Percentiles rank a stretch among this genome's conserved stretches.
Evolutionary conservation across 2,888 invertebrate genomes (phyloP).

Genomic region (Myathropa florea): DNA sequence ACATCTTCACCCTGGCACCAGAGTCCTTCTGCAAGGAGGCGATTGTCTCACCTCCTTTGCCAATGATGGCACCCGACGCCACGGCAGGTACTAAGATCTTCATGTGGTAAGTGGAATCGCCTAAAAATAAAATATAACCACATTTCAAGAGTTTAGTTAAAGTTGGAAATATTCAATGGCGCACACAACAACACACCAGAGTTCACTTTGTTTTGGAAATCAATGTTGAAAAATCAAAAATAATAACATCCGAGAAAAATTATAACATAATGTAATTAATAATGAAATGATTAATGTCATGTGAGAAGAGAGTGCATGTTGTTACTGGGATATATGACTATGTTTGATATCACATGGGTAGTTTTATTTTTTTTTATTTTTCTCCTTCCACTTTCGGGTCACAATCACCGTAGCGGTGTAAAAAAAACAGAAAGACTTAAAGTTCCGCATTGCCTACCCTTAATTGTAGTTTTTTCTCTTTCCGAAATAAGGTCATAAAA

Average conservation of each 20-base stretch:
- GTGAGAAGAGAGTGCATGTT: conserved; percentile 48
- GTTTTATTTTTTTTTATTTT: neutral
- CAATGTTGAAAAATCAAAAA: conserved; percentile 71
- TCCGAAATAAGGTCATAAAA: conserved; percentile 19
- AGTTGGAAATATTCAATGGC: conserved; percentile 31
- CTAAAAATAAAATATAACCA: conserved; percentile 81
- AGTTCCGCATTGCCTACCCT: conserved; percentile 18
- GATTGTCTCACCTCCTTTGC: conserved; percentile 99
- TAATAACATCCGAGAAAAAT: conserved; percentile 68
- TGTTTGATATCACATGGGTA: conserved; percentile 12
- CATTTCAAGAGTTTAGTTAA: conserved; percentile 15
- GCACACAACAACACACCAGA: conserved; percentile 68
- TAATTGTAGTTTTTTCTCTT: neutral
- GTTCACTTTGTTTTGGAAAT: conserved; percentile 70
- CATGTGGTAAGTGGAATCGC: conserved; percentile 95
- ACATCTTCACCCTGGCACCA: conserved; percentile 99
- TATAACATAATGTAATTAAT: conserved; percentile 57
- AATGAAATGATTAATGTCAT: conserved; percentile 67
- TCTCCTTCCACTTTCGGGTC: neutral
- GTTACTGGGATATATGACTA: conserved; percentile 5
- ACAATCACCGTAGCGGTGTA: conserved; percentile 5
- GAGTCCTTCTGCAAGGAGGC: conserved; percentile 98
- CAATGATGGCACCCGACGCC: conserved; percentile 99
- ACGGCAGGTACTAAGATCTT: conserved; percentile 98
- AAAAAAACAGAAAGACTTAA: neutral